phyloP scores from a whole-genome alignment of 2,888 invertebrate genomes.

The Cheilosia grossa region DNA sequence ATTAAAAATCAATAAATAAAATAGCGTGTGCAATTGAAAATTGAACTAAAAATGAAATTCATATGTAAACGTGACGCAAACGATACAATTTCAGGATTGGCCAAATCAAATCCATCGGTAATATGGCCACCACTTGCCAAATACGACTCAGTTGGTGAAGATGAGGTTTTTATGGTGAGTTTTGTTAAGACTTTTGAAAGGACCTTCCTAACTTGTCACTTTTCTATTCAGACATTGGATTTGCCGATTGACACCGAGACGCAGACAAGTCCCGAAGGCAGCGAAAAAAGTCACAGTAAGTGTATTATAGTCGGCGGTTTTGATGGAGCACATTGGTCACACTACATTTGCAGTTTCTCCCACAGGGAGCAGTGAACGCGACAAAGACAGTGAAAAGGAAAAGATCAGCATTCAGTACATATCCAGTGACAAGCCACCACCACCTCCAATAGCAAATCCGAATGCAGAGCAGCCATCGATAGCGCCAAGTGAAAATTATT shows the following conservation, averaged over 20 bases:
- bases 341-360: conserved; percentile 59
- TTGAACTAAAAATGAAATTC: neutral
- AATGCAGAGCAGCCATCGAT: conserved; percentile 79
- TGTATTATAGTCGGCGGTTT: neutral
- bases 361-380: conserved; percentile 81
- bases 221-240: conserved; percentile 89
- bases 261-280: conserved; percentile 88
- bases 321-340: too few relatives aligned
- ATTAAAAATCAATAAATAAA: conserved; percentile 29
- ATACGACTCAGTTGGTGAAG: conserved; percentile 92
- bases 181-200: neutral
- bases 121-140: conserved; percentile 82
- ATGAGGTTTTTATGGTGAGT: conserved; percentile 97
- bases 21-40: neutral
- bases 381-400: conserved; percentile 80
- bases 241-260: conserved; percentile 92
- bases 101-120: conserved; percentile 88
- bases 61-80: conserved; percentile 3
- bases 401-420: conserved; percentile 85
- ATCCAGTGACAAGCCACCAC: conserved; percentile 82
- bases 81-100: conserved; percentile 86
- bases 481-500: conserved; percentile 87
- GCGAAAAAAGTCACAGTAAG: conserved; percentile 83
- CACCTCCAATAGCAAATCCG: conserved; percentile 75
- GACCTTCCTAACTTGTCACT: conserved; percentile 19